These are phyloP conservation scores for Cydia pomonella DNA, from an alignment of 1,140 invertebrate species.

Conservation along the genomic window DNA sequence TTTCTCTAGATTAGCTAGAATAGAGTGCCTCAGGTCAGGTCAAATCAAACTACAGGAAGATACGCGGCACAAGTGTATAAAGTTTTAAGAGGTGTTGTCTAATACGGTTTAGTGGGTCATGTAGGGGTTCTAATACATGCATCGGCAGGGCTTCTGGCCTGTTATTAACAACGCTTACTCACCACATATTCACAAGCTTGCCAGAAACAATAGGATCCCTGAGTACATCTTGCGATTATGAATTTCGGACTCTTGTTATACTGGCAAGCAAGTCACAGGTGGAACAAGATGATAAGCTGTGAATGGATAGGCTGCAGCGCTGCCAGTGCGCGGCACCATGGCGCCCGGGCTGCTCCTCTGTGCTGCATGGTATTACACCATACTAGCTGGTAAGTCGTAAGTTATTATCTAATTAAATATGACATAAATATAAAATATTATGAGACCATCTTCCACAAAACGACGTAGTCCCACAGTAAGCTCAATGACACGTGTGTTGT, in stretches of 20 bases:
- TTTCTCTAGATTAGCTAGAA: too few species aligned
- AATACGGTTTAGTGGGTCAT: slow-evolving; percentile 50
- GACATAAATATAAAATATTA: too few species aligned
- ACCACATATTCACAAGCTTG: not conserved
- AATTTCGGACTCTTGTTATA: not conserved
- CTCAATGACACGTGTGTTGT: too few species aligned
- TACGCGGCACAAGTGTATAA: slow-evolving; percentile 27
- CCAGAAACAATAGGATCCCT: not conserved
- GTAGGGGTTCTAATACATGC: slow-evolving; percentile 68
- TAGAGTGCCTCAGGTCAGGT: too few species aligned
- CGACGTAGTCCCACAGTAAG: too few species aligned
- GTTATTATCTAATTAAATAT: slow-evolving; percentile 5
- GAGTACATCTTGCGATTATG: not conserved
- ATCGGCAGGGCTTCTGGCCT: slow-evolving; percentile 54
- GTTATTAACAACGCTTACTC: not conserved
- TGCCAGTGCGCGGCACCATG: slow-evolving; percentile 60
- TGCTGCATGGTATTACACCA: slow-evolving; percentile 71
- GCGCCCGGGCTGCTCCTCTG: slow-evolving; percentile 64
- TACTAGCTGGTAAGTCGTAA: slow-evolving; percentile 62
- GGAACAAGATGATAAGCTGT: not conserved
- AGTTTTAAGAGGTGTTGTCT: slow-evolving; percentile 41
- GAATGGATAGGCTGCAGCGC: slow-evolving; percentile 21
- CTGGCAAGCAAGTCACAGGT: not conserved
- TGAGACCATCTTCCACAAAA: too few species aligned
- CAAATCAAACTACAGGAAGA: too few species aligned